Percentiles rank a stretch among this genome's conserved stretches.
Conservation (phyloP, 2,113 vertebrate species). For the Ardeotis arabs region DNA sequence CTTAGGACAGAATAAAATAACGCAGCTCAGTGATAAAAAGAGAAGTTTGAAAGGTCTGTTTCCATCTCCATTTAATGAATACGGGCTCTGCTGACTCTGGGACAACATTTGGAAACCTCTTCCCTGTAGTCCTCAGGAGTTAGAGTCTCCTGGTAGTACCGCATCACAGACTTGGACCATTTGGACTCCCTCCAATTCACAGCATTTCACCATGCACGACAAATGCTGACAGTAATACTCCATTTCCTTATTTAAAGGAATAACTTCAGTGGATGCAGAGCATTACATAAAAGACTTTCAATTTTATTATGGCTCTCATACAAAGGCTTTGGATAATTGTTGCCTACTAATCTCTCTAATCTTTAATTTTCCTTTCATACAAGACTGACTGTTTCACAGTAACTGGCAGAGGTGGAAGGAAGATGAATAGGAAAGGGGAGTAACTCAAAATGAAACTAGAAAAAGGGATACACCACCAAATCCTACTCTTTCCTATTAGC, state of each 20-base stretch:
- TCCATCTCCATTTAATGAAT: neutral
- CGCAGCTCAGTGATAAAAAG: neutral
- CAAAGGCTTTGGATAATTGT: neutral
- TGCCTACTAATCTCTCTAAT: conserved; percentile 5
- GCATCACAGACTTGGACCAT: neutral
- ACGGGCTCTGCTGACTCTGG: neutral
- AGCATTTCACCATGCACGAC: neutral
- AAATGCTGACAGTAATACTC: neutral
- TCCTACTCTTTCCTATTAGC: neutral
- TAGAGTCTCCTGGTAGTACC: neutral
- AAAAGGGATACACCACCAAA: neutral
- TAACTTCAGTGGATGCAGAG: neutral
- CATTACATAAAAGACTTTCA: neutral
- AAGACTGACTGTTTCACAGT: neutral
- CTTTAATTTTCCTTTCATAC: neutral
- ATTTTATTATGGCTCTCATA: neutral
- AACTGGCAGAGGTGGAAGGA: neutral
- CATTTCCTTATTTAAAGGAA: neutral
- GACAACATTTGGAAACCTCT: neutral
- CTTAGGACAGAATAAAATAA: neutral
- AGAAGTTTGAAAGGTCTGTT: neutral
- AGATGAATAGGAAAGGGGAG: neutral
- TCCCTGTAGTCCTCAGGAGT: neutral
- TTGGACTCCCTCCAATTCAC: neutral
- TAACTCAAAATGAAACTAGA: neutral